Evolutionary conservation across 2,113 vertebrate genomes (phyloP), one percentile per base, ranked within the genome.

Genomic region (Eurypyga helias): DNA sequence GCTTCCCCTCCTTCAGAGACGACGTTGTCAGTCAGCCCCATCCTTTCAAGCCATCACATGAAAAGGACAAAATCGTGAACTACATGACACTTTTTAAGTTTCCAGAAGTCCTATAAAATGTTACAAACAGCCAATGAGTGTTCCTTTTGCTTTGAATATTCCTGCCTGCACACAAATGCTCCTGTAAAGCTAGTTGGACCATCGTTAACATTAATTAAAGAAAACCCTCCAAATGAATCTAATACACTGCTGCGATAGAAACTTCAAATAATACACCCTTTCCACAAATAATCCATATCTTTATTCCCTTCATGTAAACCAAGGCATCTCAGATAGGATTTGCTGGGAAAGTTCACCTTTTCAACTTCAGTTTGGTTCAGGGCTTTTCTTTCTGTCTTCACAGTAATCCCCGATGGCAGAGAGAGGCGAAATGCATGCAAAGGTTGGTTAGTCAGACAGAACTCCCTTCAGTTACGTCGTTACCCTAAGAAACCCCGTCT

Each of bases 361-460:
- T 82, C 65, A 67, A 48, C 45, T 78, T 49, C 51, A 70, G 20
- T 61, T n/a, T 25, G 38, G 25, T 58, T 88, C 5, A 3, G 36
- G 34, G 26, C n/a, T 55, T 78, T 91, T 81, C 19, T 46, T 83
- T 89, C 79, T 67, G 17, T 78, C 73, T 93, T 92, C 62, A 15
- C 13, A 55, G 61, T 34, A 82, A 78, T 45, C 43, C 34, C 77
- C 41, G 34, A 67, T 0, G 6, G 65, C n/a, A 86, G 13, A 51
- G 13, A 73, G n/a, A 58, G 31, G 26, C 2, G 4, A 64, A 54
- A 84, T 7, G 6, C 0, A 0, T 41, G 49, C 45, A 79, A 18
- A 41, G 10, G 34, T 10, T 45, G 60, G 48, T 72, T 60, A 34
- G 58, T 34, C 69, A 62, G 24, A 78, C 31, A 54, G 23, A 87